phyloP scores from a whole-genome alignment of 2,113 vertebrate species.

The Salminus brasiliensis region DNA sequence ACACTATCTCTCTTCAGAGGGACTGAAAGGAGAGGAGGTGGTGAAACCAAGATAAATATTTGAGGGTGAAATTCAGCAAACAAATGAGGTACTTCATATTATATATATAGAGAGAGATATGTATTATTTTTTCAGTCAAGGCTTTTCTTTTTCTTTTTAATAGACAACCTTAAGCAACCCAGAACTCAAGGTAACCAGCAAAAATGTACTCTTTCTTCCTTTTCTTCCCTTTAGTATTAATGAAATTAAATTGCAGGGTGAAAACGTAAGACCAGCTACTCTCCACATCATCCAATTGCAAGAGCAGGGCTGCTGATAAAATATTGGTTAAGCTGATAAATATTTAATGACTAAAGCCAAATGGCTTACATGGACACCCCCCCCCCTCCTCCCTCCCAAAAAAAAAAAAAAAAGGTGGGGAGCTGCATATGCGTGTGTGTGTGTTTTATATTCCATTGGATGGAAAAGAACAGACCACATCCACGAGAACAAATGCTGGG shows the following conservation, averaged over 20 bases:
- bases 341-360: constrained; percentile 81
- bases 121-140: constrained; percentile 39
- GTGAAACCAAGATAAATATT: constrained; percentile 56
- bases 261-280: neutral
- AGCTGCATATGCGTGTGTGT: constrained; percentile 51
- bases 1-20: constrained; percentile 41
- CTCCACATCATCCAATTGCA: constrained; percentile 32
- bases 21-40: constrained; percentile 43
- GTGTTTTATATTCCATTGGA: constrained; percentile 79
- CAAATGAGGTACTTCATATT: constrained; percentile 50
- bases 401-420: constrained; percentile 16
- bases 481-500: constrained; percentile 78
- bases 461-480: constrained; percentile 77
- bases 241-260: neutral
- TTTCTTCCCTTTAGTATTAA: neutral
- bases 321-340: constrained; percentile 80
- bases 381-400: too few species aligned
- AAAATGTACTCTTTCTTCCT: neutral
- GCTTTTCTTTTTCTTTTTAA: neutral
- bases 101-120: too few species aligned
- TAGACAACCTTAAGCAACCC: neutral
- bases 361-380: constrained; percentile 71
- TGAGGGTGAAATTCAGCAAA: constrained; percentile 52
- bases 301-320: constrained; percentile 66
- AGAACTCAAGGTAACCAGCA: neutral